Conservation (phyloP, 2,888 invertebrate genomes). For the Eurytoma californica region DNA sequence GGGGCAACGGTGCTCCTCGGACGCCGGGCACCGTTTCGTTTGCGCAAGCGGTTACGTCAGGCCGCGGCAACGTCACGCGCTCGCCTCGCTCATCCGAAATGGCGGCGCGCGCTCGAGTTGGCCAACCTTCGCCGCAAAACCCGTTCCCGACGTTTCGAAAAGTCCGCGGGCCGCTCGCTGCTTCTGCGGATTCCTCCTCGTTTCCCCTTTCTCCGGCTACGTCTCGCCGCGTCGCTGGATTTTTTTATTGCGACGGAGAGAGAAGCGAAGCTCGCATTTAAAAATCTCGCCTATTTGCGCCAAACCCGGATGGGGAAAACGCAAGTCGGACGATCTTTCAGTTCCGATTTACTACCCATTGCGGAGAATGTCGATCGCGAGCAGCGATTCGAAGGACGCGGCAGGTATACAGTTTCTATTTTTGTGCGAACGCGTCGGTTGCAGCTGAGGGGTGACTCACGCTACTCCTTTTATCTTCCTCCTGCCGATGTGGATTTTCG, state of each 20-base stretch:
- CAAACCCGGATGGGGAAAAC: too few relatives aligned
- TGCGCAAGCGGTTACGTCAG: slow-evolving; percentile 62
- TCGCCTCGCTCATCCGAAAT: slow-evolving; percentile 64
- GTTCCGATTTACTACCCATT: background rate
- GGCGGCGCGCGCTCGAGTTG: slow-evolving; percentile 59
- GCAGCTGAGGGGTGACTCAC: slow-evolving; percentile 31
- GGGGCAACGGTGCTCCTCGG: too few relatives aligned
- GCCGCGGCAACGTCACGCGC: slow-evolving; percentile 2
- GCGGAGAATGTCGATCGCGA: slow-evolving; percentile 36
- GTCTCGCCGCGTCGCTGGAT: background rate
- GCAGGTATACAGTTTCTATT: slow-evolving; percentile 39
- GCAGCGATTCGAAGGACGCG: slow-evolving; percentile 39
- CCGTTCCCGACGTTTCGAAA: slow-evolving; percentile 38
- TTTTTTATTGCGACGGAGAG: background rate
- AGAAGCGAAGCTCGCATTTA: background rate
- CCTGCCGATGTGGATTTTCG: background rate
- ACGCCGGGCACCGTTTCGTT: slow-evolving; percentile 52
- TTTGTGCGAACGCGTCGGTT: slow-evolving; percentile 23
- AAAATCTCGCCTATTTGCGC: background rate
- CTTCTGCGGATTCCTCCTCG: background rate
- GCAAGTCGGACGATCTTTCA: background rate
- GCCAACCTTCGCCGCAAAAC: slow-evolving; percentile 49
- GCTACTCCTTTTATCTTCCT: background rate
- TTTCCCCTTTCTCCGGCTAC: background rate
- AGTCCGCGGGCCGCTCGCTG: background rate